These are phyloP conservation scores for Aspidapion aeneum DNA, from an alignment of 2,888 invertebrate genomes.

Conservation along the genomic window DNA sequence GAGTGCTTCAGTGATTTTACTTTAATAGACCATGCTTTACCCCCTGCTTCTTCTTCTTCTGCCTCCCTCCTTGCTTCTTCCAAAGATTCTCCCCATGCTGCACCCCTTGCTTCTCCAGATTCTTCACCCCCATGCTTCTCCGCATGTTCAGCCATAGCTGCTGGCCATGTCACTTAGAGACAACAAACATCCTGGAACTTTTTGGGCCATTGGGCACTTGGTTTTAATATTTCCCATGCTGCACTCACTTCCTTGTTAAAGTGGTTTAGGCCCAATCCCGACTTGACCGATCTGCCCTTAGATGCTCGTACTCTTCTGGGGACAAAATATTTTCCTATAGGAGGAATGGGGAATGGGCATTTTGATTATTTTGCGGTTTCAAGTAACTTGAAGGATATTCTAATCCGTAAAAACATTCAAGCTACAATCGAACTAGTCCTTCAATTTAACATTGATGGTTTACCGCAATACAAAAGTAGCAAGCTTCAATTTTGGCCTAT, in stretches of 20 bases:
- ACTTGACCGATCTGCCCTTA: neutral
- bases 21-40: too few species aligned
- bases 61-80: neutral
- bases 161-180: neutral
- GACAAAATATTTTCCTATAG: neutral
- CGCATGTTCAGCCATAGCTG: neutral
- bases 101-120: neutral
- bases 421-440: neutral
- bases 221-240: neutral
- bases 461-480: too few species aligned
- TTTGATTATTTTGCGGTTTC: neutral
- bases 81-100: too few species aligned
- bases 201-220: neutral
- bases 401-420: neutral
- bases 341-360: neutral
- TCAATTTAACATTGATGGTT: neutral
- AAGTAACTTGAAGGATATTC: neutral
- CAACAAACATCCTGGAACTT: neutral
- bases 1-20: too few species aligned
- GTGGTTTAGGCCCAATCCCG: too few species aligned
- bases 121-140: too few species aligned
- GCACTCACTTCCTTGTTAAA: too few species aligned
- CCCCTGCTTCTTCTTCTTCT: too few species aligned
- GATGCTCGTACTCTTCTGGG: neutral
- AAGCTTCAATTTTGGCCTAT: neutral